Evolutionary conservation across 2,113 vertebrate species (phyloP).

Genomic region (Gnathonemus echidnorhynchus): DNA sequence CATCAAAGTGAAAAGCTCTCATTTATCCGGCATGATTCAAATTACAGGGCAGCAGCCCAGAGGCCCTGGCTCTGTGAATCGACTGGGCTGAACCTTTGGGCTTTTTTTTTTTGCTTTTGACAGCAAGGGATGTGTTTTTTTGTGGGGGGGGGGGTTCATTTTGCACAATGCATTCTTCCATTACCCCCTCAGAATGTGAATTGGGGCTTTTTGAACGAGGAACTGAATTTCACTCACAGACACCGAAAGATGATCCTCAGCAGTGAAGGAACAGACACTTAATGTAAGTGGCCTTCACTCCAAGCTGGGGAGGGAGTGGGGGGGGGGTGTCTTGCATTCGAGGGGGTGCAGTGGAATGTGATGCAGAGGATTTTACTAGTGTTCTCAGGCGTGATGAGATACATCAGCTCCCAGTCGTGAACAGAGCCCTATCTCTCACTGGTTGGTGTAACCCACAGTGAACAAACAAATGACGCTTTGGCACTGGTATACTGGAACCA

Average conservation of each 20-base stretch:
- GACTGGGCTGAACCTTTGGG: conserved; percentile 32
- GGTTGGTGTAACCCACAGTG: neutral
- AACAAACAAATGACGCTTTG: neutral
- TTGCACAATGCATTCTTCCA: conserved; percentile 55
- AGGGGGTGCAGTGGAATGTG: neutral
- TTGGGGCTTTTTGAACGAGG: conserved; percentile 41
- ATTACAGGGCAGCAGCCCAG: conserved; percentile 60
- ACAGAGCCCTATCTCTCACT: neutral
- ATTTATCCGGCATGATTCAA: conserved; percentile 61
- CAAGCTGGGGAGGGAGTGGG: conserved; percentile 17
- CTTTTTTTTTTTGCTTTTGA: neutral
- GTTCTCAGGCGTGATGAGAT: neutral
- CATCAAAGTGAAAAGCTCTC: conserved; percentile 55
- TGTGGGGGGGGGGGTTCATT: conserved; percentile 43
- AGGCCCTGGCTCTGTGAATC: conserved; percentile 57
- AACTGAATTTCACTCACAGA: conserved; percentile 52
- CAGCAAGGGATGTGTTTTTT: conserved; percentile 15
- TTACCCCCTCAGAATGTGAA: conserved; percentile 48
- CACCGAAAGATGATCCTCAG: conserved; percentile 51
- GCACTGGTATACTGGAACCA: neutral
- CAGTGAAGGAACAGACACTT: conserved; percentile 46
- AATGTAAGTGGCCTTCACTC: conserved; percentile 38
- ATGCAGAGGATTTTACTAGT: neutral
- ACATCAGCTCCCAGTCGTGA: neutral
- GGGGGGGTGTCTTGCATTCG: neutral